Percentiles rank a stretch among this genome's conserved stretches.
Evolutionary conservation across 1,140 invertebrate genomes (phyloP).

Genomic region (Saxidomus purpurata): DNA sequence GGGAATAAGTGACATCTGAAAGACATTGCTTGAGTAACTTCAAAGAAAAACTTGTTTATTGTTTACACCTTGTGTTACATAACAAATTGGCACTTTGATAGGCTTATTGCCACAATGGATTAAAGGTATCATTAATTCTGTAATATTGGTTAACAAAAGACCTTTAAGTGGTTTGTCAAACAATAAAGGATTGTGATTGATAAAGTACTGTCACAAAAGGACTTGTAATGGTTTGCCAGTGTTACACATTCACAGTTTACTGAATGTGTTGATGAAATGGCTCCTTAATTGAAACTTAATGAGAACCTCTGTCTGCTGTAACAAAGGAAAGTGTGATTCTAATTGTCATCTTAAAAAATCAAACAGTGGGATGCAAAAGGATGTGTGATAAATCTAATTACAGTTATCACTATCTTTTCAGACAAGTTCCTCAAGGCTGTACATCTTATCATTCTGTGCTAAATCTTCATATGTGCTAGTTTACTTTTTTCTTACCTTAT

Average conservation of each 20-base stretch:
- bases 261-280: background rate
- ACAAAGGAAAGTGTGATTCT: too few relatives aligned
- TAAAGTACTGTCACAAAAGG: background rate
- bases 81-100: background rate
- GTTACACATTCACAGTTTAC: background rate
- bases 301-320: background rate
- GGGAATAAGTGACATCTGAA: background rate
- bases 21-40: background rate
- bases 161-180: background rate
- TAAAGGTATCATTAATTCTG: background rate
- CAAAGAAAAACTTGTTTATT: background rate
- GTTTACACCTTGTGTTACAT: background rate
- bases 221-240: background rate
- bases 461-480: constrained; percentile 20
- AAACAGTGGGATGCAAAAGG: too few relatives aligned
- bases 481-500: background rate
- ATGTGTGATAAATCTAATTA: too few relatives aligned
- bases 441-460: background rate
- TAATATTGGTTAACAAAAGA: background rate
- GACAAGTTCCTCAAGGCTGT: too few relatives aligned
- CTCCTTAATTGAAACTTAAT: background rate
- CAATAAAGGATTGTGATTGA: background rate
- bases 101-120: background rate
- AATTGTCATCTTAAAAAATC: too few relatives aligned
- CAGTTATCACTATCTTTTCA: too few relatives aligned